Base-by-base conservation (phyloP, 2,113 vertebrate species). In the Saguinus imperator region DNA sequence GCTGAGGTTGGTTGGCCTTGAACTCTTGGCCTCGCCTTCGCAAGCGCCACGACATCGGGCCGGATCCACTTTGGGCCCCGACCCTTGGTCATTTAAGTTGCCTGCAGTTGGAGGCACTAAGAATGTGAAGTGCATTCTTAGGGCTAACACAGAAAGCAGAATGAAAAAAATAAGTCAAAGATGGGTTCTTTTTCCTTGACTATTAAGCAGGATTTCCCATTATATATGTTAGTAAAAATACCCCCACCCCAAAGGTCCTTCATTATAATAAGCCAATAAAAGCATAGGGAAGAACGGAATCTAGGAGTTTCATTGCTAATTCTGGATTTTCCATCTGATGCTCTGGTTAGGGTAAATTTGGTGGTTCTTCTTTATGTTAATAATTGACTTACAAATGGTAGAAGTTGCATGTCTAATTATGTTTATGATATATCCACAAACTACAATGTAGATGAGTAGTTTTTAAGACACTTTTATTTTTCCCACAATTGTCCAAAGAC, bases 391-490 rank as follows among this genome's bases (percentile, higher is more conserved):
- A 50, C 20, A 75, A 58, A 85, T 35, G 66, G 40, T 25, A 73
- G 40, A 57, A 76, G 8, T 21, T 87, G 23, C 17, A 61, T 75
- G 16, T 68, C 57, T 58, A 92, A 37, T 45, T 52, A 64, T 64
- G 25, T 72, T 48, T 84, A 75, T 80, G 52, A 85, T 52, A 64
- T 37, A 45, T 6, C 72, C 17, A 89, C 37, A 52, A 96, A 76
- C 52, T 72, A 82, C 35, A 70, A 76, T 55, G 8, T 23, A 58
- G 37, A 10, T 45, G n/a, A 37, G 12, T 17, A 68, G 35, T 58
- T 94, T 88, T 79, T 57, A 80, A 85, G 45, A 89, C 16, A 76
- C 35, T 86, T 81, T 58, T 76, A 86, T 86, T 94, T 84, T 84
- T 50, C 45, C 12, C 40, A 76, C 7, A 87, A 40, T 94, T 18